Conservation (phyloP, 23 tunicate genomes). For the Botrylloides violaceus region DNA sequence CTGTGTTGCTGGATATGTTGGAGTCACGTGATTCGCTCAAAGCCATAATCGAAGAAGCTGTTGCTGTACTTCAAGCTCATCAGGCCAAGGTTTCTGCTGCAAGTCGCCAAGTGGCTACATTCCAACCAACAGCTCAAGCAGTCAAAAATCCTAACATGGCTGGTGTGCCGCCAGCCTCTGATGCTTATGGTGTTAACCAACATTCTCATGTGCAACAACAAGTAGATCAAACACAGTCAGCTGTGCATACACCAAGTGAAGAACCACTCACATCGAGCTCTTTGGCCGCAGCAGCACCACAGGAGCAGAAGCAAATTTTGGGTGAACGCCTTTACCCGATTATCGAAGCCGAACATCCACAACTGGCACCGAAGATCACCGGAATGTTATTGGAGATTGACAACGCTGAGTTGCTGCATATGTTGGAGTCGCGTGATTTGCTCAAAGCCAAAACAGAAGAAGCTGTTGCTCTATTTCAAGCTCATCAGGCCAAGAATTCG, state of each 20-base stretch:
- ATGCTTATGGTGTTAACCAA: conserved; percentile 40
- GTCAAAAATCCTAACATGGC: no score
- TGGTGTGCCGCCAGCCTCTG: no score
- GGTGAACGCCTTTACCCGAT: conserved; percentile 71
- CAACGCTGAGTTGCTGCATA: conserved; percentile 94
- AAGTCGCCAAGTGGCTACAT: no score
- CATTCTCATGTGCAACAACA: conserved; percentile 32
- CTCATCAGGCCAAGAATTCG: conserved; percentile 45
- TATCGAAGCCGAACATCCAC: conserved; percentile 60
- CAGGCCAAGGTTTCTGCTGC: no score
- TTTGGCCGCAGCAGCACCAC: conserved; percentile 94
- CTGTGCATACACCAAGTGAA: conserved; percentile 82
- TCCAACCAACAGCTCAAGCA: no score
- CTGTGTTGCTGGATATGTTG: no score
- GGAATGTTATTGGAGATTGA: conserved; percentile 99
- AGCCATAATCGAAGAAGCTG: no score
- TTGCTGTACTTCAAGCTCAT: no score
- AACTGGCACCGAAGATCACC: conserved; percentile 94
- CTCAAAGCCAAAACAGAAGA: conserved; percentile 95
- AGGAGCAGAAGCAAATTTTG: conserved; percentile 97
- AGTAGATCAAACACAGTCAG: conserved; percentile 41
- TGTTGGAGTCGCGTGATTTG: conserved; percentile 86
- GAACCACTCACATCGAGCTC: conserved; percentile 87
- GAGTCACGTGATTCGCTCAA: no score
- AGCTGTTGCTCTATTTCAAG: conserved; percentile 87